phyloP scores from a whole-genome alignment of 2,888 invertebrate species.

The Meganola albula region DNA sequence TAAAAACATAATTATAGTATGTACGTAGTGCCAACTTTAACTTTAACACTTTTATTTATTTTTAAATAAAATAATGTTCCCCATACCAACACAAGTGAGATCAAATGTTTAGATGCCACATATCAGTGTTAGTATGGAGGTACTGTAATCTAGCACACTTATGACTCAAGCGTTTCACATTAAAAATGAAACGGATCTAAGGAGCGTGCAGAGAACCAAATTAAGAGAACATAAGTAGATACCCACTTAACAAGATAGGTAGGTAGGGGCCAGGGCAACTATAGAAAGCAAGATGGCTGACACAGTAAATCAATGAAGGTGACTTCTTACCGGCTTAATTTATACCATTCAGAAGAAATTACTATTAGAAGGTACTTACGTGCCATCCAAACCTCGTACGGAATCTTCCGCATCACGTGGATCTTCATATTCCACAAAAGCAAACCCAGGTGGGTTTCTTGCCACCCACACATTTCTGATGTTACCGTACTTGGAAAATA shows the following conservation, averaged over 20 bases:
- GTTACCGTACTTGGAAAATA: conserved; percentile 92
- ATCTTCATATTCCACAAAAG: conserved; percentile 94
- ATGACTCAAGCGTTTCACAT: conserved; percentile 77
- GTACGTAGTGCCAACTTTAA: too few relatives aligned
- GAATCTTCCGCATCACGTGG: conserved; percentile 92
- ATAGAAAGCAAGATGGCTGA: conserved; percentile 31
- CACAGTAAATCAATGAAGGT: too few relatives aligned
- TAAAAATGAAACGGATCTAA: conserved; percentile 72
- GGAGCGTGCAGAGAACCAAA: conserved; percentile 52
- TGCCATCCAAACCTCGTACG: conserved; percentile 88
- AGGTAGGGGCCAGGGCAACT: too few relatives aligned
- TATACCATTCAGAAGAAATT: too few relatives aligned
- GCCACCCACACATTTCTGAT: conserved; percentile 96
- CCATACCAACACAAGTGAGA: conserved; percentile 59
- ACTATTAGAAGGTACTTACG: conserved; percentile 64
- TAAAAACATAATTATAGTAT: conserved; percentile 1
- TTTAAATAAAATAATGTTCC: conserved; percentile 46
- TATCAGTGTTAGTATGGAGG: conserved; percentile 65
- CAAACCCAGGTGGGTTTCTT: conserved; percentile 94
- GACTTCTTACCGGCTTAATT: too few relatives aligned
- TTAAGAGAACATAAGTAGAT: too few relatives aligned
- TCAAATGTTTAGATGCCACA: conserved; percentile 41
- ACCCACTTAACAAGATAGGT: too few relatives aligned
- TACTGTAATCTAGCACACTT: conserved; percentile 69
- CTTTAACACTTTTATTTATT: too few relatives aligned